Conservation (phyloP, 2,888 invertebrate genomes). For the Rhagonycha lutea region DNA sequence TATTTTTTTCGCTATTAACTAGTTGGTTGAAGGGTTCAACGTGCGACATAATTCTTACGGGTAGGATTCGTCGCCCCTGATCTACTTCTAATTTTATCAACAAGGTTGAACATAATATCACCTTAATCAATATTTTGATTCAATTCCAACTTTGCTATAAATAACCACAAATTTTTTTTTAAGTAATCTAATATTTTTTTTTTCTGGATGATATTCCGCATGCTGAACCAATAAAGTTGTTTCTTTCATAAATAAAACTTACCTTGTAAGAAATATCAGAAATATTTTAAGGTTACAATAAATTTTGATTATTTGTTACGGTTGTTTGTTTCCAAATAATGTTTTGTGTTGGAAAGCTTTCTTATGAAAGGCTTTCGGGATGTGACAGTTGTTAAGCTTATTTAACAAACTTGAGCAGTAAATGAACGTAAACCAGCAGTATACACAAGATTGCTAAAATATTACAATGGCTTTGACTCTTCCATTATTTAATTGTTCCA, state of each 20-base stretch:
- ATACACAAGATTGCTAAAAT: neutral
- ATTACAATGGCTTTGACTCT: neutral
- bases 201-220: neutral
- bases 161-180: neutral
- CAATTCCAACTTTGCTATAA: neutral
- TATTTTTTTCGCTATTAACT: too few relatives aligned
- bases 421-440: neutral
- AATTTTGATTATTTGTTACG: neutral
- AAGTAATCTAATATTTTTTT: neutral
- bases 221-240: neutral
- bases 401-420: neutral
- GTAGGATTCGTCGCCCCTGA: too few relatives aligned
- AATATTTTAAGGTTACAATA: neutral
- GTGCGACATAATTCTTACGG: too few relatives aligned
- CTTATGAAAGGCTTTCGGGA: neutral
- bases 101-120: too few relatives aligned
- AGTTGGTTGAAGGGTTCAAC: too few relatives aligned
- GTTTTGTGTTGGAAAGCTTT: neutral
- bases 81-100: too few relatives aligned
- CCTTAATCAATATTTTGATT: neutral
- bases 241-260: neutral
- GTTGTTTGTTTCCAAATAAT: neutral
- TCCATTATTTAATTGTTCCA: neutral
- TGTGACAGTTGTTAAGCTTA: neutral
- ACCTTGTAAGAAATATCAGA: neutral